Evolutionary conservation across 2,113 vertebrate species (phyloP).

Genomic region (Leucoraja erinaceus): DNA sequence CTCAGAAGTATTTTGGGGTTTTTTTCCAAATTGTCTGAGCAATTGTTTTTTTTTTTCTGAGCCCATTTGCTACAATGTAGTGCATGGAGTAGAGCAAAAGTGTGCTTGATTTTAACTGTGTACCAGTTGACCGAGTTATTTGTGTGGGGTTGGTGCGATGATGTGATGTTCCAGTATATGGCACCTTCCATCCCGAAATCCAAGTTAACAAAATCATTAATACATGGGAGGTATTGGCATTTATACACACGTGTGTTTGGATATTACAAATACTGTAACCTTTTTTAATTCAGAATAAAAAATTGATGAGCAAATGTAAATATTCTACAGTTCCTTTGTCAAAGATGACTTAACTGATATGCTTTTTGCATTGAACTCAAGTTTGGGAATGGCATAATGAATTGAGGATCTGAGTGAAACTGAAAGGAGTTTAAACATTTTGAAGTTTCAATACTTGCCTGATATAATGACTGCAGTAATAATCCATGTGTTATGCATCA

Average conservation of each 20-base stretch:
- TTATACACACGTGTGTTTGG: constrained; percentile 32
- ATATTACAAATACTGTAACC: constrained; percentile 31
- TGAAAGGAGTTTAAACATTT: not conserved
- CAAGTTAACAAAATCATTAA: constrained; percentile 25
- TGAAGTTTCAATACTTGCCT: not conserved
- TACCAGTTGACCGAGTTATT: constrained; percentile 29
- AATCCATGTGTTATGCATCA: not conserved
- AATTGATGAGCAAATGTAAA: constrained; percentile 18
- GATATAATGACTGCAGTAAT: not conserved
- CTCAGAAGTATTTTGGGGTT: not conserved
- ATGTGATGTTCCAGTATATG: constrained; percentile 35
- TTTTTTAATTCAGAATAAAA: constrained; percentile 37
- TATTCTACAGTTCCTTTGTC: constrained; percentile 28
- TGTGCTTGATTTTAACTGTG: constrained; percentile 15
- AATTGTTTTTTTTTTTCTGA: constrained; percentile 13
- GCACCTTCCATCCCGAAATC: not conserved
- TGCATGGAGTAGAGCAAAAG: constrained; percentile 34
- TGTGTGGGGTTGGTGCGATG: constrained; percentile 37
- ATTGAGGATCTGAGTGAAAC: not conserved
- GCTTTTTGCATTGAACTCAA: not conserved
- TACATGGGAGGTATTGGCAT: not conserved
- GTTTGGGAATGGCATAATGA: not conserved
- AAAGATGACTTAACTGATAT: not conserved
- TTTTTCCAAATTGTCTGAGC: constrained; percentile 15
- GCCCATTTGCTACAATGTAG: constrained; percentile 31